Percentiles rank a stretch among this genome's conserved stretches.
Conservation (phyloP, 2,113 vertebrate genomes). For the Caracal caracal region DNA sequence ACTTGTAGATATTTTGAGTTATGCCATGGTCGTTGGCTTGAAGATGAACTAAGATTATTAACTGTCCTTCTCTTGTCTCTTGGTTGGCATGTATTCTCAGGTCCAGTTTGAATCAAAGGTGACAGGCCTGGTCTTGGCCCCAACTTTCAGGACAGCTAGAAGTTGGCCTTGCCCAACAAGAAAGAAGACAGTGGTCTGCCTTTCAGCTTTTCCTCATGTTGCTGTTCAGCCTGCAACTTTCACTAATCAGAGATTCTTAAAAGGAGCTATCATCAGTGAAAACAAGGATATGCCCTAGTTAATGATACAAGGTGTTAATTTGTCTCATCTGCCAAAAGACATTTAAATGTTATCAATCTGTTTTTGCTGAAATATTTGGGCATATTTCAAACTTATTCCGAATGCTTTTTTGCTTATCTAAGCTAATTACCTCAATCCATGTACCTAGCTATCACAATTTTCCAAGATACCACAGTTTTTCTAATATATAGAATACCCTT, state of each 20-base stretch:
- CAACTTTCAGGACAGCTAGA: neutral
- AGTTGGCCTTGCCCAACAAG: neutral
- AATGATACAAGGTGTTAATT: neutral
- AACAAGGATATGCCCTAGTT: neutral
- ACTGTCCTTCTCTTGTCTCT: neutral
- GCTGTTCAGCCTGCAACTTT: neutral
- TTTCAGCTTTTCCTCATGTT: neutral
- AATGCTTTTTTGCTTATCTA: neutral
- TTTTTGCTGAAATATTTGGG: neutral
- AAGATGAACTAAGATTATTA: neutral
- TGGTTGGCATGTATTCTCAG: neutral
- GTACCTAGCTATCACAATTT: neutral
- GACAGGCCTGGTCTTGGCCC: neutral
- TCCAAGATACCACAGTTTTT: neutral
- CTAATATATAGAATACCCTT: neutral
- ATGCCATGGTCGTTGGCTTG: neutral
- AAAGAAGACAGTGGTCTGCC: neutral
- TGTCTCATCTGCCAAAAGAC: conserved; percentile 14
- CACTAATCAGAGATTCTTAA: neutral
- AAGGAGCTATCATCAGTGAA: neutral
- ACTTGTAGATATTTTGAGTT: conserved; percentile 2
- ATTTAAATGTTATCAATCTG: neutral
- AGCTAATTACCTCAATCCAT: neutral
- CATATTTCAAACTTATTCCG: conserved; percentile 9
- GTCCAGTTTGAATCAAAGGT: neutral